Percentiles rank a stretch among this genome's conserved stretches.
Evolutionary conservation across 2,797 vertebrate genomes (phyloP).

Genomic region (Buphagus erythrorhynchus): DNA sequence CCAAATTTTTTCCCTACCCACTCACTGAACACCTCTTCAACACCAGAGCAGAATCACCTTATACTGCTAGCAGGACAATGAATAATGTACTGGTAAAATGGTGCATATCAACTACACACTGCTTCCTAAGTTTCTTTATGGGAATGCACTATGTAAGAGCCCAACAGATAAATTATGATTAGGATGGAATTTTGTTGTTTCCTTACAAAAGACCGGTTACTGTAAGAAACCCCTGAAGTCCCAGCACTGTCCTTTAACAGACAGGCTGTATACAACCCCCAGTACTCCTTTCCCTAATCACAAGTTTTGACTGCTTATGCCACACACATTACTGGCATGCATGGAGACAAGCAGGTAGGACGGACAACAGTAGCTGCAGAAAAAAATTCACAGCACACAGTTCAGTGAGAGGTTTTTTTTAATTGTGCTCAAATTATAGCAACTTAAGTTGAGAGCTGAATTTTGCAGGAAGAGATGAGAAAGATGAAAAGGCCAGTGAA

Average conservation of each 20-base stretch:
- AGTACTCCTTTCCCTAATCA: neutral
- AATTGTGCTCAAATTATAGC: neutral
- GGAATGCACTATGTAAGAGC: neutral
- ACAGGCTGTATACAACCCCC: neutral
- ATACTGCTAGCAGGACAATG: neutral
- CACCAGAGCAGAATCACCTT: neutral
- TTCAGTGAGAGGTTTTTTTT: neutral
- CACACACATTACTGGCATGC: neutral
- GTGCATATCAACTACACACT: neutral
- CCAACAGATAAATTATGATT: neutral
- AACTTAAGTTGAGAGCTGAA: neutral
- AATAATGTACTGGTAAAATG: neutral
- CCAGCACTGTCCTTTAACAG: neutral
- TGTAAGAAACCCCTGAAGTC: neutral
- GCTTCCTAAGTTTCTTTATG: neutral
- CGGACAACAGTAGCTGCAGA: neutral
- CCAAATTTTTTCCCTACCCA: neutral
- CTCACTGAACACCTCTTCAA: neutral
- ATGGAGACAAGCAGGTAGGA: neutral
- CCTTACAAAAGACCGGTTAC: neutral
- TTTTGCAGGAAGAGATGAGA: neutral
- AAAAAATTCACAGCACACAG: neutral
- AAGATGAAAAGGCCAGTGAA: neutral
- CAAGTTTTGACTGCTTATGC: neutral
- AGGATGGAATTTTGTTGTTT: neutral